These are phyloP conservation scores for Oncorhynchus masou DNA, from an alignment of 2,113 vertebrate species.

Conservation along the genomic window DNA sequence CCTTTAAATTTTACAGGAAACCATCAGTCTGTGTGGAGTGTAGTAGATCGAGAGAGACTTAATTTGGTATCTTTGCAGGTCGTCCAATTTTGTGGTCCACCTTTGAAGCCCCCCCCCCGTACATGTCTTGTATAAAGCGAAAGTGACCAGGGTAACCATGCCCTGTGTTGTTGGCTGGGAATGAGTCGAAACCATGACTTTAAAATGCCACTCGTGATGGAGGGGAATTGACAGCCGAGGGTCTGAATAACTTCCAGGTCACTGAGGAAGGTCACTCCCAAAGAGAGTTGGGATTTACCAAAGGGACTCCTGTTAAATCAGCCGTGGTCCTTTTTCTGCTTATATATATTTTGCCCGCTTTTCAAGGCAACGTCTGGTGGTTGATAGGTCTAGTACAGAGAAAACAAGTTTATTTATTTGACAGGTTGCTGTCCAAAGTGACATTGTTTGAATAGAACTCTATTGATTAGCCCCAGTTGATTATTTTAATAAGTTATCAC, in stretches of 20 bases:
- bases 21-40: neutral
- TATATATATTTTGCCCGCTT: constrained; percentile 22
- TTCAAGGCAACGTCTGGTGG: neutral
- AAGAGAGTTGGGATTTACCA: constrained; percentile 35
- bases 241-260: constrained; percentile 50
- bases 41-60: neutral
- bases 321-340: constrained; percentile 22
- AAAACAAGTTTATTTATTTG: neutral
- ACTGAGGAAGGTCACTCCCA: constrained; percentile 30
- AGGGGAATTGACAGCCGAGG: constrained; percentile 45
- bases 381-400: no score
- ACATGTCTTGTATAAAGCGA: constrained; percentile 40
- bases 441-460: no score
- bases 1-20: neutral
- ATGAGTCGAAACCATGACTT: no score
- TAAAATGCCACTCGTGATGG: constrained; percentile 12
- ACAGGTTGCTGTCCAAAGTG: neutral
- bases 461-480: no score
- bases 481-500: no score
- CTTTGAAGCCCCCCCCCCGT: constrained; percentile 19
- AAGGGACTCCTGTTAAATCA: constrained; percentile 39
- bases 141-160: constrained; percentile 1
- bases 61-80: neutral
- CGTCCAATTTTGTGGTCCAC: neutral
- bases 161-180: neutral